Conservation (phyloP, 2,888 invertebrate species). For the Leptopterna dolabrata region DNA sequence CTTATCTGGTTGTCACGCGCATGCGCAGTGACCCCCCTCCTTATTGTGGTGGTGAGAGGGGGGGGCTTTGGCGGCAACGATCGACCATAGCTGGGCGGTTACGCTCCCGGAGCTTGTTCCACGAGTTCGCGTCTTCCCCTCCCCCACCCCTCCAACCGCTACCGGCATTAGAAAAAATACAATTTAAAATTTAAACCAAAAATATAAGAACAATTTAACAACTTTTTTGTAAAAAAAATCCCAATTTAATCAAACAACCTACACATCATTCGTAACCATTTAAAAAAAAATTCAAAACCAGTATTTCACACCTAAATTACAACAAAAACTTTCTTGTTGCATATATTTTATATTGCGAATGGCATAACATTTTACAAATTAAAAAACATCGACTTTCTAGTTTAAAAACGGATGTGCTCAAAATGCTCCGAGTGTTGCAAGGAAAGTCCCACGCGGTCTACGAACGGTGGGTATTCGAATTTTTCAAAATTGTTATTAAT, state of each 20-base stretch:
- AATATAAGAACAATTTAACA: too few relatives aligned
- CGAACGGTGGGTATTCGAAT: slow-evolving; percentile 38
- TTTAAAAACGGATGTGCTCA: slow-evolving; percentile 67
- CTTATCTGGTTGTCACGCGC: not conserved
- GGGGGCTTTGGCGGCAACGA: not conserved
- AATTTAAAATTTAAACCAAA: not conserved
- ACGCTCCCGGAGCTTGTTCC: not conserved
- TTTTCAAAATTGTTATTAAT: not conserved
- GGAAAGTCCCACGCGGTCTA: slow-evolving; percentile 44
- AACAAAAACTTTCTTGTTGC: too few relatives aligned
- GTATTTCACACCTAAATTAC: too few relatives aligned
- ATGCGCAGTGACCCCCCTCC: slow-evolving; percentile 25
- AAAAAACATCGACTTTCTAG: not conserved
- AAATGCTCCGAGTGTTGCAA: slow-evolving; percentile 69
- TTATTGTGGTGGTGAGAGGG: not conserved
- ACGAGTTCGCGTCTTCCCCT: slow-evolving; percentile 6
- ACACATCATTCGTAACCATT: too few relatives aligned
- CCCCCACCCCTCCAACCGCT: not conserved
- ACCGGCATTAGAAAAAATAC: not conserved
- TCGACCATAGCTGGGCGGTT: slow-evolving; percentile 49
- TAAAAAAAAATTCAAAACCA: too few relatives aligned
- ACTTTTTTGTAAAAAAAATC: too few relatives aligned
- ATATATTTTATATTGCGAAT: too few relatives aligned
- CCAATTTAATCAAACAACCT: too few relatives aligned
- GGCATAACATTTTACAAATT: not conserved